A percentile compares a stretch with the other conserved stretches of the same genome.
Conservation (phyloP, 2,113 vertebrate species). For the Motacilla tschutschensis region DNA sequence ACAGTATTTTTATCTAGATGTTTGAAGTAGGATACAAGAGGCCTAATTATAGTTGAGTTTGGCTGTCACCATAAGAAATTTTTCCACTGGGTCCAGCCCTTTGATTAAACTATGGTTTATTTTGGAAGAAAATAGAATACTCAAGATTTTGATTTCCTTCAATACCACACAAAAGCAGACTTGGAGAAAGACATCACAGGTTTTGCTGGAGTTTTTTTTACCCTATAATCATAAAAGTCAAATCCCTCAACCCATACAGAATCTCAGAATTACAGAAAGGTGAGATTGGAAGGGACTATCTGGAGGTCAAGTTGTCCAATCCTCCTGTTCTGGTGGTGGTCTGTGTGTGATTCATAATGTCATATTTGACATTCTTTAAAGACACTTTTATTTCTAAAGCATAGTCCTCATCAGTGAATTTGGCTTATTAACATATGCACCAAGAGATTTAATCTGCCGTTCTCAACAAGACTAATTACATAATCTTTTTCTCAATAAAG, state of each 20-base stretch:
- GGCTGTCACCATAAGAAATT: background rate
- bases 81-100: background rate
- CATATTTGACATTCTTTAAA: background rate
- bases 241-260: background rate
- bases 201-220: rapidly evolving
- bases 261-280: background rate
- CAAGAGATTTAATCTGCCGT: background rate
- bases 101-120: background rate
- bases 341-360: background rate
- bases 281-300: background rate
- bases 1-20: background rate
- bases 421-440: background rate
- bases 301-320: background rate
- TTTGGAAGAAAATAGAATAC: background rate
- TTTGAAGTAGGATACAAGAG: background rate
- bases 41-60: background rate
- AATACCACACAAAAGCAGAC: background rate
- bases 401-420: background rate
- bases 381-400: background rate
- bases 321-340: background rate
- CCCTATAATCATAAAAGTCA: background rate
- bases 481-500: background rate
- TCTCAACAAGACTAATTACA: background rate
- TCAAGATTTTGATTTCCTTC: background rate
- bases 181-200: background rate